Percentiles rank a stretch among this genome's conserved stretches.
Evolutionary conservation across 1,140 invertebrate genomes (phyloP).

Genomic region (Sweltsa coloradensis): DNA sequence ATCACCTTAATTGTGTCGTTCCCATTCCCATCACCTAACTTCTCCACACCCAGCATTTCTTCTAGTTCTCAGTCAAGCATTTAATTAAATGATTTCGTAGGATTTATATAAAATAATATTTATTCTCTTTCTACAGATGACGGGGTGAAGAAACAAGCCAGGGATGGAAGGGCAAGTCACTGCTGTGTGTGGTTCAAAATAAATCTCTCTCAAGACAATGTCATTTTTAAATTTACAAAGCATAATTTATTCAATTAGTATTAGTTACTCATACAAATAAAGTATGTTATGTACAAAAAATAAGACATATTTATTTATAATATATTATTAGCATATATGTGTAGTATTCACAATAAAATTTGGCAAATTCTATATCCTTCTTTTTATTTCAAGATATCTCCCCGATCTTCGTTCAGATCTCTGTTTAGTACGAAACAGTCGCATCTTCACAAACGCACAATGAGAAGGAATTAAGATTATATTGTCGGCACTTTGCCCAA

Average conservation of each 20-base stretch:
- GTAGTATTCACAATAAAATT: not conserved
- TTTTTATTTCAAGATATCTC: not conserved
- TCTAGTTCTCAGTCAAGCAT: no score
- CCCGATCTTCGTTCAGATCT: not conserved
- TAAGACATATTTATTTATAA: not conserved
- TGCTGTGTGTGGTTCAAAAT: no score
- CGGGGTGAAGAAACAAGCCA: no score
- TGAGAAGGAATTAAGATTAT: not conserved
- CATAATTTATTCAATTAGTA: constrained; percentile 8
- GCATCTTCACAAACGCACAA: not conserved
- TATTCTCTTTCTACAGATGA: no score
- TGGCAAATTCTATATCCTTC: not conserved
- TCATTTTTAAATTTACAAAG: constrained; percentile 9
- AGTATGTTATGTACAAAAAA: constrained; percentile 14
- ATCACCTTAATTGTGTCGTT: no score
- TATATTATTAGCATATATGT: not conserved
- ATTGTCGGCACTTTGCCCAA: not conserved
- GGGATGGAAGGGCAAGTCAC: no score
- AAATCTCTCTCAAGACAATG: constrained; percentile 2
- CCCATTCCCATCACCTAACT: no score
- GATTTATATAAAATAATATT: no score
- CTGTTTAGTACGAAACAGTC: not conserved
- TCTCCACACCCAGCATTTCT: no score
- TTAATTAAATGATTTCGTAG: no score
- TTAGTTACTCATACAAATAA: constrained; percentile 12